phyloP scores from a whole-genome alignment of 2,113 vertebrate genomes.

The Panthera tigris region DNA sequence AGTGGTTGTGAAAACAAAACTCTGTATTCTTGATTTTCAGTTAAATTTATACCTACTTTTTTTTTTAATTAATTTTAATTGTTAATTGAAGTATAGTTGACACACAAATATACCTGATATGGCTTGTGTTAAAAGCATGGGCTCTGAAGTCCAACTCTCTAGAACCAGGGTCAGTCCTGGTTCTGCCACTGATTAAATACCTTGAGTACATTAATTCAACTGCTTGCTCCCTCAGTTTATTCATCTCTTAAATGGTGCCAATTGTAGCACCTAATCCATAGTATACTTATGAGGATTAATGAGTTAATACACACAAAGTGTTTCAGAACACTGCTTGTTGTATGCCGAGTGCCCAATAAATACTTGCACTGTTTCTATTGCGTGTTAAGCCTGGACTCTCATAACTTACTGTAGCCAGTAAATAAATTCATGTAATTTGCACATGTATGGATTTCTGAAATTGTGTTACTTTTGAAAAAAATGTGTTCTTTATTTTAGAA shows the following conservation, averaged over 20 bases:
- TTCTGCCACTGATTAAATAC: background rate
- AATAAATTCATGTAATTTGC: slow-evolving; percentile 14
- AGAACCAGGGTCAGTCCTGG: background rate
- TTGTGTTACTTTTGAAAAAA: slow-evolving; percentile 16
- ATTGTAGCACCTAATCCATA: background rate
- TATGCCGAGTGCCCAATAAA: background rate
- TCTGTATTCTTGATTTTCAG: background rate
- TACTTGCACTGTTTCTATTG: background rate
- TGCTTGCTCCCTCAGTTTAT: background rate
- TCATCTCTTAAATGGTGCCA: background rate
- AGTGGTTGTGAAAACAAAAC: background rate
- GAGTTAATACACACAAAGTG: background rate
- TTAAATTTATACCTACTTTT: background rate
- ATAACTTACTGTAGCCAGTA: background rate
- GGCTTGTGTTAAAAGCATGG: background rate
- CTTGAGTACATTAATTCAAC: background rate
- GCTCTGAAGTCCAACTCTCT: background rate
- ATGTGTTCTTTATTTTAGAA: background rate
- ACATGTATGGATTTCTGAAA: background rate
- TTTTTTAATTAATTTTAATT: background rate
- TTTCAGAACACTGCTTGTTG: background rate
- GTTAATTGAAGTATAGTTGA: background rate
- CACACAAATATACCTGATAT: background rate
- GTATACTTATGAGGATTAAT: background rate
- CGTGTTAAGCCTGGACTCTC: background rate